Percentiles rank a stretch among this genome's conserved stretches.
Evolutionary conservation across 2,797 vertebrate species (phyloP).

Genomic region (Acanthurus leucopareius): DNA sequence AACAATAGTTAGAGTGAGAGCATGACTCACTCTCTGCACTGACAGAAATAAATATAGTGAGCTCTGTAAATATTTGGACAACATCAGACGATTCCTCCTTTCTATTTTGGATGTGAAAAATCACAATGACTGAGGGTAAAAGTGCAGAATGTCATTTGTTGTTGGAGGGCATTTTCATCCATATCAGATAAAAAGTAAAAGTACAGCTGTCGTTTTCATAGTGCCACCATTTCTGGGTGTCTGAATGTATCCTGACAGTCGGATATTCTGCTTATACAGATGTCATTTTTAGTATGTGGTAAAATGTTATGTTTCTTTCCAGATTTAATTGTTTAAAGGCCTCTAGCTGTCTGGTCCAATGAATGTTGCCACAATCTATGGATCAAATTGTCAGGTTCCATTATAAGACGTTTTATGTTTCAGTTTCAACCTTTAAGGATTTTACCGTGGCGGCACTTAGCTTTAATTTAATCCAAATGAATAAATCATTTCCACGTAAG

Average conservation of each 20-base stretch:
- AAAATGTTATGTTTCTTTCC: slow-evolving; percentile 25
- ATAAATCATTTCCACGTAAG: slow-evolving; percentile 27
- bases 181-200: slow-evolving; percentile 57
- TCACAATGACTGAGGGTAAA: slow-evolving; percentile 47
- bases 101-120: slow-evolving; percentile 51
- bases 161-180: slow-evolving; percentile 65
- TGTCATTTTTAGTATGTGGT: slow-evolving; percentile 31
- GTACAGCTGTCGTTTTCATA: slow-evolving; percentile 56
- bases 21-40: slow-evolving; percentile 13
- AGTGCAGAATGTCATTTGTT: slow-evolving; percentile 56
- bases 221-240: slow-evolving; percentile 28
- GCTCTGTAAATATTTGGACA: slow-evolving; percentile 56
- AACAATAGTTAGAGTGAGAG: neutral
- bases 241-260: slow-evolving; percentile 53
- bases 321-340: slow-evolving; percentile 28
- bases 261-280: slow-evolving; percentile 34
- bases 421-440: slow-evolving; percentile 31
- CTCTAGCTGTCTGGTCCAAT: neutral
- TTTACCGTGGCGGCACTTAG: slow-evolving; percentile 33
- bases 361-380: slow-evolving; percentile 20
- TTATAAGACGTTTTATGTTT: slow-evolving; percentile 31
- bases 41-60: slow-evolving; percentile 33
- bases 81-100: slow-evolving; percentile 15
- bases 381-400: slow-evolving; percentile 39
- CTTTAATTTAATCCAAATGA: slow-evolving; percentile 36